Evolutionary conservation across 2,888 invertebrate genomes (phyloP), one percentile per base, ranked within the genome.

Genomic region (Pterostichus niger): DNA sequence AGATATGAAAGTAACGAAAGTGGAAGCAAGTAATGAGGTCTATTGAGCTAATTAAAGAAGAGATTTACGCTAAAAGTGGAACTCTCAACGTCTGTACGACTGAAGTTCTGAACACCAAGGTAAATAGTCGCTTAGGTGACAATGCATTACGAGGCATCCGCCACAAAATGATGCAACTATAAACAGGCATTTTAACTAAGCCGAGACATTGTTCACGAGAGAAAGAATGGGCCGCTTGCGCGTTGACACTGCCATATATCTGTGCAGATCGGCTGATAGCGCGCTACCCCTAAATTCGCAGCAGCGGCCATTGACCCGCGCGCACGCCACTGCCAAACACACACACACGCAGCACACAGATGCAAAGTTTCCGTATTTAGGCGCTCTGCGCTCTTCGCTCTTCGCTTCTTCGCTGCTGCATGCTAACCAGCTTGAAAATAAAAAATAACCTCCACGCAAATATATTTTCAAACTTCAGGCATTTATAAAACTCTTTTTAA

Each of bases 151-250:
- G 81, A 81, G 81, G 71, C 81, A 81, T 81, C 31, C 81, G 24
- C 44, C n/a, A 15, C 15, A 59, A 61, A 61, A 44, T 56, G 59
- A 56, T 40, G 24, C 11, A 9, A 78, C 59, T 71, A 73, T 81
- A 81, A 81, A 73, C 73, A 81, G 81, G 81, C 73, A 81, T 81
- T 81, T 81, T 81, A 81, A 81, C 81, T 81, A 81, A 81, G 71
- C 71, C 4, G 17, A 40, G 73, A 80, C 80, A 80, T 81, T 81
- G 81, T 81, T 81, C 78, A 75, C 78, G 13, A 33, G 24, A 71
- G 40, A 56, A 81, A 81, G 81, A 81, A 81, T 81, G 71, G 81
- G 52, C 75, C 75, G 78, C 78, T 44, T 33, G 73, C 73, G 54
- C 78, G 46, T 56, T 81, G 81, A 81, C 81, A 81, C 44, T 40